Evolutionary conservation across 2,797 vertebrate genomes (phyloP).

Genomic region (Alfaro cultratus): DNA sequence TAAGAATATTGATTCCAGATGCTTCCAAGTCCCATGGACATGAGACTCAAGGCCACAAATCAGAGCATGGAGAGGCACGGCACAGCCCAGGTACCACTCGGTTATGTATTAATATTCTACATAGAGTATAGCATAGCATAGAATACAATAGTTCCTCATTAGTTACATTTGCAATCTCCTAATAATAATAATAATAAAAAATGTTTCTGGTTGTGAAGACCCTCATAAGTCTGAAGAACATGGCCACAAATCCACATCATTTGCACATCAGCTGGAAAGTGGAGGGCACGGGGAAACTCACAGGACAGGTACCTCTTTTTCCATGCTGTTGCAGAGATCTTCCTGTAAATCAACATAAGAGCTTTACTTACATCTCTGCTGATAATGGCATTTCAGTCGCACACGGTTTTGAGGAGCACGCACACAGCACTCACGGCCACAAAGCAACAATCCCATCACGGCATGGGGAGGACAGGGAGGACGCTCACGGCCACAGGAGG

Average conservation of each 20-base stretch:
- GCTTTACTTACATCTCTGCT: background rate
- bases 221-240: conserved; percentile 24
- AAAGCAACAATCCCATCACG: conserved; percentile 19
- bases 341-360: background rate
- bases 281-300: background rate
- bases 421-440: conserved; percentile 16
- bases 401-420: conserved; percentile 15
- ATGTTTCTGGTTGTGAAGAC: background rate
- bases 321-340: background rate
- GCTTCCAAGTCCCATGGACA: conserved; percentile 23
- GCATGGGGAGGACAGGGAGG: background rate
- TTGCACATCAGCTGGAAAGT: conserved; percentile 4
- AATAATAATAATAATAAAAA: background rate
- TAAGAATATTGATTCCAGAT: conserved; percentile 25
- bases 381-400: conserved; percentile 21
- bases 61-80: conserved; percentile 4
- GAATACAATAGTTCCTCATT: background rate
- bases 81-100: conserved; percentile 28
- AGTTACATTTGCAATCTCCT: background rate
- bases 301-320: conserved; percentile 1
- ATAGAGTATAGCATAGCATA: conserved; percentile 9
- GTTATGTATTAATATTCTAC: background rate
- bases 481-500: conserved; percentile 3
- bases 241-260: conserved; percentile 18
- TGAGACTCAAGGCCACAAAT: conserved; percentile 21